Evolutionary conservation across 2,113 vertebrate genomes (phyloP), one percentile per base, ranked within the genome.

Genomic region (Notiomystis cincta): DNA sequence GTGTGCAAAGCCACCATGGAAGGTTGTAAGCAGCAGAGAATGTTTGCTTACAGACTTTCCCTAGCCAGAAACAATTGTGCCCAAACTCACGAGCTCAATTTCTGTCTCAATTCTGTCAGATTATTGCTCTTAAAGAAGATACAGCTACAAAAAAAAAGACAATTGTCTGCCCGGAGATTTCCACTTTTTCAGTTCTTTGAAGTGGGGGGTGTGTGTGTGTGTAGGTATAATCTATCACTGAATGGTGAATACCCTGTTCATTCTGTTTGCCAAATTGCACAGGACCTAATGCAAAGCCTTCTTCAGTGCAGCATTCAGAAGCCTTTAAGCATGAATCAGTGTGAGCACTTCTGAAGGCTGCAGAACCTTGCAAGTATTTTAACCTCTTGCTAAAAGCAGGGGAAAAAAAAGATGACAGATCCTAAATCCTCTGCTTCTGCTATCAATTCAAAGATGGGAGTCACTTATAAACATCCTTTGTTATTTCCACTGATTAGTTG

Each of bases 141-240:
- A 58, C 20, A 45, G 57, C 28, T 33, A 69, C 50, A 20, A 50
- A 89, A 20, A 50, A 89, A 66, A 75, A 61, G 13, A 72, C 42
- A 20, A n/a, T 5, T n/a, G 24, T 19, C 75, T 76, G 48, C 33
- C 66, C 58, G 54, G 54, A 83, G 70, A 77, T 60, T 66, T 38
- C 48, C 66, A 82, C 22, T 25, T 65, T 22, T 47, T 21, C 13
- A 47, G 37, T 24, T 72, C 33, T 88, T 65, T 61, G 23, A 84
- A 72, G 65, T 50, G 10, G 3, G 7, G 4, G 22, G 7, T 27
- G 1, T 33, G 0, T 22, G 1, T 48, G 1, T 20, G 4, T 21
- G 0, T 9, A 3, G 7, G 3, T 45, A 47, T 25, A 15, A 5
- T 35, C 44, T 72, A 1, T 15, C 35, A 56, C 2, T 48, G 45